phyloP scores from a whole-genome alignment of 2,113 vertebrate species.

The Noturus placidus region DNA sequence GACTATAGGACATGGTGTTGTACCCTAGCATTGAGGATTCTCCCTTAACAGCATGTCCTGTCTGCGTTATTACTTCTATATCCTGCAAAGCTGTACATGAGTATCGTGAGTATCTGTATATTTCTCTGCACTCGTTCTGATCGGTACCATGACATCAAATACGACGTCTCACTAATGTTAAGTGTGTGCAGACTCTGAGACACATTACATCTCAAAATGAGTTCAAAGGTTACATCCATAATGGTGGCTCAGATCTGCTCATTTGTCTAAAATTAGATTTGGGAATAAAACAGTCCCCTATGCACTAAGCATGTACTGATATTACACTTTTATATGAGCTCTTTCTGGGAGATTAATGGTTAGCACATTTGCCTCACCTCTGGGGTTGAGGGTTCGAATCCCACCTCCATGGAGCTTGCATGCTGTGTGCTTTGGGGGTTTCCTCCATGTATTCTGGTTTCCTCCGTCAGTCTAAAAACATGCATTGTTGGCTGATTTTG shows the following conservation, averaged over 20 bases:
- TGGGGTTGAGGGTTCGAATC: no score
- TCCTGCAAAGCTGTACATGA: background rate
- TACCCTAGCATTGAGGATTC: background rate
- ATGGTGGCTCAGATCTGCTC: background rate
- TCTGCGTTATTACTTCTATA: background rate
- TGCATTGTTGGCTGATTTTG: no score
- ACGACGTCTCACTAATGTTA: background rate
- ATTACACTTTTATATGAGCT: background rate
- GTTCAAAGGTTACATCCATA: background rate
- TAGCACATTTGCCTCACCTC: no score
- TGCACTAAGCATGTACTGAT: background rate
- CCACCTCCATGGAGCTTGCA: no score
- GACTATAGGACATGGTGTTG: no score
- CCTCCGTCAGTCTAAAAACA: no score
- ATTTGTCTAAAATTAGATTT: background rate
- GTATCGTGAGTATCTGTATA: background rate
- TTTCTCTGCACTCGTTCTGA: background rate
- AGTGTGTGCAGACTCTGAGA: background rate
- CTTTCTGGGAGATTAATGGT: no score
- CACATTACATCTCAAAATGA: background rate
- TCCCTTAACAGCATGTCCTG: background rate
- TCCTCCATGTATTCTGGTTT: no score
- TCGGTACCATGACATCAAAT: background rate
- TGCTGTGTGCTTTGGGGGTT: no score
- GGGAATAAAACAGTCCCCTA: background rate